These are phyloP conservation scores for Rallus crepitans DNA, from an alignment of 2,797 vertebrate genomes.

Conservation along the genomic window DNA sequence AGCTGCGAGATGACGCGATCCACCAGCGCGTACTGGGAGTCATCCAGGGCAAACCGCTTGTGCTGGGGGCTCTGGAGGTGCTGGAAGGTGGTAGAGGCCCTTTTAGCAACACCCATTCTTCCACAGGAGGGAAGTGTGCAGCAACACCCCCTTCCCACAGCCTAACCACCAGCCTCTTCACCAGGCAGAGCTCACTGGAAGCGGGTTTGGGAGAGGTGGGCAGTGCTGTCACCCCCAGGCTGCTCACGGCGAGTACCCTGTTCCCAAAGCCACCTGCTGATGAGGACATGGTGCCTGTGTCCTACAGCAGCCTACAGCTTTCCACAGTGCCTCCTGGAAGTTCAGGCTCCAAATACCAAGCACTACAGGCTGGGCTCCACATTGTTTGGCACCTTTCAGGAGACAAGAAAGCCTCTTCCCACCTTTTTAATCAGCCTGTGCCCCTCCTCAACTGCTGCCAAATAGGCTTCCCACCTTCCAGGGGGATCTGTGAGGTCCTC, in stretches of 20 bases:
- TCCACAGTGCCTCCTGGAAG: background rate
- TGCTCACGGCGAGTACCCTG: background rate
- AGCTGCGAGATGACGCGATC: conserved; percentile 83
- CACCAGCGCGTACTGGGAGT: conserved; percentile 76
- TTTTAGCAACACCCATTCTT: background rate
- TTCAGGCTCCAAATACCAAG: fast-evolving
- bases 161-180: background rate
- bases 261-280: background rate
- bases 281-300: background rate
- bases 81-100: conserved; percentile 63
- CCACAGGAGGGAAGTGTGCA: background rate
- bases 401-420: background rate
- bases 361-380: background rate
- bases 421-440: background rate
- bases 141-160: background rate
- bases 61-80: conserved; percentile 87
- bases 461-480: background rate
- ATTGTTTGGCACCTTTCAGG: background rate
- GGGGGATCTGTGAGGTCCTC: background rate
- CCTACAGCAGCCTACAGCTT: background rate
- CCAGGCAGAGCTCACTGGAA: background rate
- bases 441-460: fast-evolving
- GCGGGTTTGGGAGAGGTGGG: background rate
- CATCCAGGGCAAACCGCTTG: conserved; percentile 78
- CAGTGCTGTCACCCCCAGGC: background rate